Conservation (phyloP, 2,113 vertebrate genomes). For the Myrmophylax atrothorax region DNA sequence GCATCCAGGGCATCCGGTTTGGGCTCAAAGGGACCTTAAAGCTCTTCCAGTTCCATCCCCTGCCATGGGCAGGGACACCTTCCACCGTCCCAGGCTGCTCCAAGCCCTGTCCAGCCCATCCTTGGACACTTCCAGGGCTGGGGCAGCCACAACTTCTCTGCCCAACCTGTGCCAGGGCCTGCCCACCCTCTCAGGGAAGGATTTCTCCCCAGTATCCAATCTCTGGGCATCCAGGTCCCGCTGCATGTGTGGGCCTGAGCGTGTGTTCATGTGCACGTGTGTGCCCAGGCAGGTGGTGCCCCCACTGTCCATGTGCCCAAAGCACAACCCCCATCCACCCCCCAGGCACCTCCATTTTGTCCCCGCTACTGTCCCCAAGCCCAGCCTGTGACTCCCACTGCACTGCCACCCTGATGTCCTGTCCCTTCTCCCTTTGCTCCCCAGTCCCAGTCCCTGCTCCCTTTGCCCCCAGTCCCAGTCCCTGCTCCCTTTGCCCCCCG, state of each 20-base stretch:
- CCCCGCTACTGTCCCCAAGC: background rate
- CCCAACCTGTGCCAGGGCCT: background rate
- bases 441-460: too few species aligned
- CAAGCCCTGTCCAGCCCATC: too few species aligned
- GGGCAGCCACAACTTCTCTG: background rate
- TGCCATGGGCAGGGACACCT: background rate
- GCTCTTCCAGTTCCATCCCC: background rate
- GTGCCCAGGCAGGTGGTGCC: background rate
- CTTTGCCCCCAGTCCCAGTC: too few species aligned
- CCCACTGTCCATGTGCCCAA: background rate
- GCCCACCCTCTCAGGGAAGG: accelerated
- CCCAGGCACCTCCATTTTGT: accelerated
- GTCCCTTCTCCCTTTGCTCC: background rate
- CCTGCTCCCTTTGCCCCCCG: too few species aligned
- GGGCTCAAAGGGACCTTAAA: background rate
- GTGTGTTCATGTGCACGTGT: accelerated
- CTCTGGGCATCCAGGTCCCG: background rate
- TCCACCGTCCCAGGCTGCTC: accelerated
- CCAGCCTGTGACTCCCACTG: background rate
- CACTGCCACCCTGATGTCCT: accelerated
- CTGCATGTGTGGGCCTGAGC: background rate
- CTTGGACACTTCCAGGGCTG: background rate
- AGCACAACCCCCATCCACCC: background rate
- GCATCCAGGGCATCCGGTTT: background rate
- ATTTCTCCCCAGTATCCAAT: background rate